These are phyloP conservation scores for Drosophila guanche DNA, from an alignment of 1,140 invertebrate species.

Conservation along the genomic window DNA sequence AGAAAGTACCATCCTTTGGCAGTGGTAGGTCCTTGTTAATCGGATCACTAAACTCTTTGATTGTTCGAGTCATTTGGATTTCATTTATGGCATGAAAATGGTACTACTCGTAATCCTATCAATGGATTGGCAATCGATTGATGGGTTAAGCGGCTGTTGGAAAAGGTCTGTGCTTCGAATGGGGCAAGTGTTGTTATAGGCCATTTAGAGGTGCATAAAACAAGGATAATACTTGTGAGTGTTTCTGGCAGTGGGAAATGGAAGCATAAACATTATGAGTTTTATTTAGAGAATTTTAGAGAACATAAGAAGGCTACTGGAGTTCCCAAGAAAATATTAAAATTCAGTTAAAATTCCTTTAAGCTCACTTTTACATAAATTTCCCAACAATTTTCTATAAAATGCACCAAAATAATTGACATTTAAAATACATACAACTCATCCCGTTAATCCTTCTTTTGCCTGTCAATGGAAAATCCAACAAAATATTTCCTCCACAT, in stretches of 20 bases:
- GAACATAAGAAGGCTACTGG: no score
- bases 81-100: constrained; percentile 1
- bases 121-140: constrained; percentile 1
- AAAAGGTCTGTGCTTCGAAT: neutral
- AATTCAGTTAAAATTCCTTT: no score
- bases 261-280: no score
- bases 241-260: no score
- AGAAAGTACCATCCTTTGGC: no score
- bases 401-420: constrained; percentile 37
- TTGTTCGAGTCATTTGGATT: constrained; percentile 9
- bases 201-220: no score
- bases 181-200: no score
- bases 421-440: neutral
- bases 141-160: neutral
- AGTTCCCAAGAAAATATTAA: no score
- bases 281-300: no score
- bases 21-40: constrained; percentile 10
- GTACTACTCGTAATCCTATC: neutral
- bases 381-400: constrained; percentile 3
- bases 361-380: neutral
- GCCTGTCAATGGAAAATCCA: constrained; percentile 24
- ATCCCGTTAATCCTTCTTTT: constrained; percentile 20
- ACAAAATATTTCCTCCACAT: constrained; percentile 11
- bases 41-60: neutral
- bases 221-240: no score